Conservation (phyloP, 2,797 vertebrate genomes). For the Eutrigla gurnardus region DNA sequence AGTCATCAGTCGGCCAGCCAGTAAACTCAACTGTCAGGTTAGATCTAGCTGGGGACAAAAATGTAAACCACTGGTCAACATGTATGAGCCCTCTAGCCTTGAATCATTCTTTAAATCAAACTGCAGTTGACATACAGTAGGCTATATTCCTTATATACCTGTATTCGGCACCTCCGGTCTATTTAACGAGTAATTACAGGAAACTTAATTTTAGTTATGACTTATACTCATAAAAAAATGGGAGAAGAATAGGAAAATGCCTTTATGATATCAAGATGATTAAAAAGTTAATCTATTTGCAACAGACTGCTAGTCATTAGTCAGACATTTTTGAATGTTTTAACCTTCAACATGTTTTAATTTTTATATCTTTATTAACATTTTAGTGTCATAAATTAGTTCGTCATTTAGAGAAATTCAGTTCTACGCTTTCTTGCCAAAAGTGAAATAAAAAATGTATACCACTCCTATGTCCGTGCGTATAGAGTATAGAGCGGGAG, state of each 20-base stretch:
- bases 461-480: no score
- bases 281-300: constrained; percentile 3
- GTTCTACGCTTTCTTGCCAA: background rate
- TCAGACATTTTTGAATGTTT: background rate
- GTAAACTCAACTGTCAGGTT: constrained; percentile 57
- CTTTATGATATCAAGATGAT: background rate
- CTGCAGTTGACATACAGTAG: background rate
- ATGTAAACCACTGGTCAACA: constrained; percentile 30
- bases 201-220: background rate
- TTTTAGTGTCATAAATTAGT: background rate
- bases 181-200: background rate
- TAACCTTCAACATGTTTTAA: background rate
- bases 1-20: constrained; percentile 59
- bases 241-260: background rate
- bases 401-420: background rate
- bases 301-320: background rate
- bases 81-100: background rate
- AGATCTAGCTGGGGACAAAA: constrained; percentile 15
- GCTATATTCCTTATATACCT: background rate
- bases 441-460: background rate
- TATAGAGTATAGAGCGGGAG: no score
- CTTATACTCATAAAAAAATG: background rate
- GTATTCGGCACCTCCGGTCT: background rate
- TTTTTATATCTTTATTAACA: no score
- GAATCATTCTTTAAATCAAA: constrained; percentile 13